A percentile compares a stretch with the other conserved stretches of the same genome.
phyloP scores from a whole-genome alignment of 2,797 vertebrate genomes.

The Muscicapa comitata region DNA sequence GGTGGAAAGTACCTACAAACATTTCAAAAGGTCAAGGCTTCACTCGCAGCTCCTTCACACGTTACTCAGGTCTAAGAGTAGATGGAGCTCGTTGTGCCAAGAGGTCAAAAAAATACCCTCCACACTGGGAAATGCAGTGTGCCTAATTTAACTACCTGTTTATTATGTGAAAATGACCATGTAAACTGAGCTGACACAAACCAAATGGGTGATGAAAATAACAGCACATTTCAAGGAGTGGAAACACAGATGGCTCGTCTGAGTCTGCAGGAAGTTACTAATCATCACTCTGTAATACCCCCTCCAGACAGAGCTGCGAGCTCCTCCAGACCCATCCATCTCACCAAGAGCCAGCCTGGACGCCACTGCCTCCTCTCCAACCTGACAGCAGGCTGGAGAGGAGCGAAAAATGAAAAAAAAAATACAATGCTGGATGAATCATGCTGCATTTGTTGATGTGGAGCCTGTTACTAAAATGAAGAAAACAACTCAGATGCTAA shows the following conservation, averaged over 20 bases:
- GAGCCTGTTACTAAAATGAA: neutral
- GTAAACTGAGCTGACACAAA: constrained; percentile 60
- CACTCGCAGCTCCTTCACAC: neutral
- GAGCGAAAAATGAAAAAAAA: neutral
- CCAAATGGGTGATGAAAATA: constrained; percentile 64
- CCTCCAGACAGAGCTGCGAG: neutral
- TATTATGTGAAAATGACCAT: constrained; percentile 64
- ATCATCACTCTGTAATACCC: constrained; percentile 8
- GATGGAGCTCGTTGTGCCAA: neutral
- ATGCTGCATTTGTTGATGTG: neutral
- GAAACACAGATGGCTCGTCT: constrained; percentile 42
- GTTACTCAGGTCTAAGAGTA: neutral
- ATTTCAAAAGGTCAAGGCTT: neutral
- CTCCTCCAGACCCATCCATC: neutral
- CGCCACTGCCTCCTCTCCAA: neutral
- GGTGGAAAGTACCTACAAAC: neutral
- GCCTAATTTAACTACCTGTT: constrained; percentile 64
- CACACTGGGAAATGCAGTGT: neutral
- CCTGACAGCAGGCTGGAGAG: neutral
- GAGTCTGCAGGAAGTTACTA: constrained; percentile 49
- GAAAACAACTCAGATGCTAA: neutral
- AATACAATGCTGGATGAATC: neutral
- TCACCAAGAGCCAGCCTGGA: neutral
- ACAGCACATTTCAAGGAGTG: constrained; percentile 51
- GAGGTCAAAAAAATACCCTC: neutral